phyloP scores from a whole-genome alignment of 2,888 invertebrate genomes.

The Eupithecia centaureata region DNA sequence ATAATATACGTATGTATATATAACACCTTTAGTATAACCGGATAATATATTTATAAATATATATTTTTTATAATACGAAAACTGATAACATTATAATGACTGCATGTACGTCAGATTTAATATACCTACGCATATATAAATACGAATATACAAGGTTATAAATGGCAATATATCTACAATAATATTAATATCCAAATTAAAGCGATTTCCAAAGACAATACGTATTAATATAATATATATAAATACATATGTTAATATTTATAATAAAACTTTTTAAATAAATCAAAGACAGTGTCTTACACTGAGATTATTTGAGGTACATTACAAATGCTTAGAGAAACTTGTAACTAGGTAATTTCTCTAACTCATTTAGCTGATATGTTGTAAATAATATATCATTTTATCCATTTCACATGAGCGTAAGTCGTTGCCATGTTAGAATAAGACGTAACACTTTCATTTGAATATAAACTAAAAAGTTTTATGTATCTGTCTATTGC shows the following conservation, averaged over 20 bases:
- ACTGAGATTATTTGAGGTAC: slow-evolving; percentile 66
- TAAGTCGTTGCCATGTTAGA: slow-evolving; percentile 41
- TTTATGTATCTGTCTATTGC: neutral
- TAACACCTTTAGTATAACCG: slow-evolving; percentile 17
- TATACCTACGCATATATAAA: neutral
- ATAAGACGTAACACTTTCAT: slow-evolving; percentile 30
- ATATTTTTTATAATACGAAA: neutral
- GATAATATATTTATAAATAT: neutral
- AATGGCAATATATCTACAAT: slow-evolving; percentile 34
- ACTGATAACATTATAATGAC: neutral
- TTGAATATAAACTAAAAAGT: neutral
- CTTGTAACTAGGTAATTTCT: slow-evolving; percentile 30
- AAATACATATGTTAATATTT: slow-evolving; percentile 52
- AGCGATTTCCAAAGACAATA: slow-evolving; percentile 76
- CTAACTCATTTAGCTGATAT: slow-evolving; percentile 44
- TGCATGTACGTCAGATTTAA: neutral
- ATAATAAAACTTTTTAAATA: slow-evolving; percentile 38
- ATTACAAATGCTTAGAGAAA: slow-evolving; percentile 51
- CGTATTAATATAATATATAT: slow-evolving; percentile 47
- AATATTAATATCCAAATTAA: slow-evolving; percentile 62
- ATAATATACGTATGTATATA: slow-evolving; percentile 14
- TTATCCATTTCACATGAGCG: slow-evolving; percentile 43
- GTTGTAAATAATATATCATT: slow-evolving; percentile 40
- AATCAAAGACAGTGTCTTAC: slow-evolving; percentile 28
- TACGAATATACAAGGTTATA: neutral